These are phyloP conservation scores for Pristionchus exspectatus DNA, from an alignment of 2,888 invertebrate genomes.

Conservation along the genomic window DNA sequence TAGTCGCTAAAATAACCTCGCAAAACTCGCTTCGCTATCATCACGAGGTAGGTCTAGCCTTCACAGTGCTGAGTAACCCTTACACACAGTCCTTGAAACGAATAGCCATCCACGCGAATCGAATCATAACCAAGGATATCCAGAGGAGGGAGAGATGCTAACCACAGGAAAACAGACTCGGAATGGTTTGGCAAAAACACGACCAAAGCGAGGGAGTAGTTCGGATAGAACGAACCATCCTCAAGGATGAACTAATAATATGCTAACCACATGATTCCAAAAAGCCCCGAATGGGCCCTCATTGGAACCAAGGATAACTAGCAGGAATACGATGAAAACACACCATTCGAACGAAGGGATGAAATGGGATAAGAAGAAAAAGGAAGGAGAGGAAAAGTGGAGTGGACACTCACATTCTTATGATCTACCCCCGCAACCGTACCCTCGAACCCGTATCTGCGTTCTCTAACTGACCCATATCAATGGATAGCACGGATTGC, in stretches of 20 bases:
- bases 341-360: background rate
- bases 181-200: background rate
- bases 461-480: background rate
- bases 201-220: too few relatives aligned
- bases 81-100: slow-evolving; percentile 9
- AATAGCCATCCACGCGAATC: background rate
- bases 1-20: background rate
- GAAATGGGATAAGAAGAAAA: slow-evolving; percentile 10
- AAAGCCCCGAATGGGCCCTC: background rate
- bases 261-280: background rate
- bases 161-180: background rate
- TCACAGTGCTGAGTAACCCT: background rate
- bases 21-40: too few relatives aligned
- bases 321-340: background rate
- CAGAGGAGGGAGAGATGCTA: background rate
- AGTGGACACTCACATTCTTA: slow-evolving; percentile 16
- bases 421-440: background rate
- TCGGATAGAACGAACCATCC: background rate
- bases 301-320: background rate
- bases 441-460: background rate
- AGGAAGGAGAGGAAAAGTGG: background rate
- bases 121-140: slow-evolving; percentile 24
- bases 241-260: background rate
- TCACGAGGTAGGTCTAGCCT: too few relatives aligned
- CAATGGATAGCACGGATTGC: background rate